Evolutionary conservation across 2,888 invertebrate species (phyloP).

Genomic region (Gordius sp.): DNA sequence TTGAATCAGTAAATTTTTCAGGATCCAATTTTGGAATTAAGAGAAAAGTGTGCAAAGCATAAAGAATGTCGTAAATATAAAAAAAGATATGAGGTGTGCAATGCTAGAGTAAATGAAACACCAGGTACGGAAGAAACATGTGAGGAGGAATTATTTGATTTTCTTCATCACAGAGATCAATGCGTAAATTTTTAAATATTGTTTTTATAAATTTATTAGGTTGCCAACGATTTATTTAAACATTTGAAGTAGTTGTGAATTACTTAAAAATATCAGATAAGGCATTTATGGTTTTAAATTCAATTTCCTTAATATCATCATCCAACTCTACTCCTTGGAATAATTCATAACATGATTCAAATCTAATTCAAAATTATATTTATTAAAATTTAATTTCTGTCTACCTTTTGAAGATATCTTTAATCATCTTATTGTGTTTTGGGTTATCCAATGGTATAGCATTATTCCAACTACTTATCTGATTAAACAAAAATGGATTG

Average conservation of each 20-base stretch:
- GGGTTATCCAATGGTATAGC: too few species aligned
- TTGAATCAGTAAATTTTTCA: not conserved
- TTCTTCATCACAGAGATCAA: conserved; percentile 11
- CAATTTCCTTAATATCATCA: too few species aligned
- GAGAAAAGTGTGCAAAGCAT: conserved; percentile 1
- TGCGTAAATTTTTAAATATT: conserved; percentile 3
- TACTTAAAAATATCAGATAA: too few species aligned
- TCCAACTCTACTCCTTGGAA: too few species aligned
- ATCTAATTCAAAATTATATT: too few species aligned
- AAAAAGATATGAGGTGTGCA: conserved; percentile 9
- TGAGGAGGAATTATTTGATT: conserved; percentile 11
- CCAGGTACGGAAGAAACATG: conserved; percentile 14
- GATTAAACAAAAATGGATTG: too few species aligned
- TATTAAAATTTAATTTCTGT: too few species aligned
- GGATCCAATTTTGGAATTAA: conserved; percentile 1
- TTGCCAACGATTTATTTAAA: conserved; percentile 4
- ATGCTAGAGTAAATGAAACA: not conserved
- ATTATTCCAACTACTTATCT: too few species aligned
- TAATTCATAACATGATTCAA: too few species aligned
- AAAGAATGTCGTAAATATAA: conserved; percentile 8
- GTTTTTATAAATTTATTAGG: conserved; percentile 5
- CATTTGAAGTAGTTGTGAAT: conserved; percentile 10
- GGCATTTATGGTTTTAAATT: too few species aligned
- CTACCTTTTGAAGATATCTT: too few species aligned
- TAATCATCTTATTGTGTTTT: too few species aligned